A percentile compares a stretch with the other conserved stretches of the same genome.
Conservation (phyloP, 1,140 invertebrate species). For the Habropoda laboriosa region DNA sequence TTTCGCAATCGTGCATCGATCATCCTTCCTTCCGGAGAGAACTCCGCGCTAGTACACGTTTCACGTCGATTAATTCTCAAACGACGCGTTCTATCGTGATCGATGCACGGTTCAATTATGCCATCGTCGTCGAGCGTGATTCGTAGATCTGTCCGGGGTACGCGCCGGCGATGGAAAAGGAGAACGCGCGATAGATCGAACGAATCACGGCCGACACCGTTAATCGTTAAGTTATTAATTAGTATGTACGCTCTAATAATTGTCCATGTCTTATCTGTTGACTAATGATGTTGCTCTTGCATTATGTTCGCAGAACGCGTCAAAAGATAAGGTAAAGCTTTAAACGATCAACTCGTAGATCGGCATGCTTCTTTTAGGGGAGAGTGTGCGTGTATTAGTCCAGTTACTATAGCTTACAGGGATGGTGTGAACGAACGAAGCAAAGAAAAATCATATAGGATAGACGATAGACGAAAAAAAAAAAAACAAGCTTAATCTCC, state of each 20-base stretch:
- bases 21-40: neutral
- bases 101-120: slow-evolving; percentile 33
- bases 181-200: neutral
- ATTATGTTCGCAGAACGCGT: slow-evolving; percentile 79
- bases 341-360: slow-evolving; percentile 68
- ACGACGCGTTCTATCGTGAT: too few relatives aligned
- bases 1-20: slow-evolving; percentile 30
- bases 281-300: slow-evolving; percentile 78
- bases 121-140: slow-evolving; percentile 31
- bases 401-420: slow-evolving; percentile 12
- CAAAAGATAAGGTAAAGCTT: slow-evolving; percentile 80
- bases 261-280: slow-evolving; percentile 70
- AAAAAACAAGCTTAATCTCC: slow-evolving; percentile 43
- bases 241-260: slow-evolving; percentile 64
- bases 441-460: slow-evolving; percentile 15
- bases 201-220: slow-evolving; percentile 37
- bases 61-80: too few relatives aligned
- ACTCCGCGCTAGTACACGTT: too few relatives aligned
- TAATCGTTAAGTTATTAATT: slow-evolving; percentile 61
- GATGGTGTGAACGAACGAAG: slow-evolving; percentile 29
- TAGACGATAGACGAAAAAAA: slow-evolving; percentile 36
- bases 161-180: neutral
- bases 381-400: slow-evolving; percentile 36
- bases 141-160: slow-evolving; percentile 10
- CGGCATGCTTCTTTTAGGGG: slow-evolving; percentile 50